phyloP scores from a whole-genome alignment of 64 coral and sea anemone genomes.

The Dendrophyllia cribrosa region DNA sequence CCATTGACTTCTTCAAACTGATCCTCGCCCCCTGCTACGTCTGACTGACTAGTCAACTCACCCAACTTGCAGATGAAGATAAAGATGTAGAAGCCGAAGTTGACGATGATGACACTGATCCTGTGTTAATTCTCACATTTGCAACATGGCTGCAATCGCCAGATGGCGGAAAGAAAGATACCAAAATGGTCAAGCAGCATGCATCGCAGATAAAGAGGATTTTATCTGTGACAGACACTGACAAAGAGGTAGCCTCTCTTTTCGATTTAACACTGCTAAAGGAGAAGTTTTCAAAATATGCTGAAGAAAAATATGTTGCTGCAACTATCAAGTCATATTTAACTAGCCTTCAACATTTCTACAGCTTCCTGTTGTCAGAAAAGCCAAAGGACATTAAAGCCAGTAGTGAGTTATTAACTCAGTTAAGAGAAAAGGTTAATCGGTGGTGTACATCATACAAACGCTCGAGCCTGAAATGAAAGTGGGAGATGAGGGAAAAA shows the following conservation, averaged over 20 bases:
- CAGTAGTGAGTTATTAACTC: constrained; percentile 12
- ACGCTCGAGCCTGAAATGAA: constrained; percentile 19
- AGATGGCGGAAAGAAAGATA: constrained; percentile 66
- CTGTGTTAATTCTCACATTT: constrained; percentile 36
- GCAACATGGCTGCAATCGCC: constrained; percentile 64
- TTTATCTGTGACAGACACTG: constrained; percentile 43
- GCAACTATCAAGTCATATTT: constrained; percentile 63
- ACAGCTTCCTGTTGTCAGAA: constrained; percentile 55
- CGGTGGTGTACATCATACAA: constrained; percentile 60
- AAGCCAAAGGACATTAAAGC: constrained; percentile 33
- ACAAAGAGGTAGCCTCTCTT: constrained; percentile 55
- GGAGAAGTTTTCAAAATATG: constrained; percentile 58
- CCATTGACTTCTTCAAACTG: not conserved
- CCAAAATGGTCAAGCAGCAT: constrained; percentile 68
- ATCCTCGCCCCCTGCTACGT: not conserved
- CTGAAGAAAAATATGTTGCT: constrained; percentile 52
- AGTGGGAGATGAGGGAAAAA: constrained; percentile 59
- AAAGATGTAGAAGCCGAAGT: not conserved
- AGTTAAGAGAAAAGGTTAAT: constrained; percentile 57
- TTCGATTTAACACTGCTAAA: constrained; percentile 55
- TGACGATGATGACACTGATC: not conserved
- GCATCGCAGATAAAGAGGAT: constrained; percentile 58
- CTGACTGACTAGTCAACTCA: not conserved
- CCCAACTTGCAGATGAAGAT: not conserved
- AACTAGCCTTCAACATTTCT: constrained; percentile 55